Conservation (phyloP, 2,797 vertebrate genomes). For the Hirundo rustica region DNA sequence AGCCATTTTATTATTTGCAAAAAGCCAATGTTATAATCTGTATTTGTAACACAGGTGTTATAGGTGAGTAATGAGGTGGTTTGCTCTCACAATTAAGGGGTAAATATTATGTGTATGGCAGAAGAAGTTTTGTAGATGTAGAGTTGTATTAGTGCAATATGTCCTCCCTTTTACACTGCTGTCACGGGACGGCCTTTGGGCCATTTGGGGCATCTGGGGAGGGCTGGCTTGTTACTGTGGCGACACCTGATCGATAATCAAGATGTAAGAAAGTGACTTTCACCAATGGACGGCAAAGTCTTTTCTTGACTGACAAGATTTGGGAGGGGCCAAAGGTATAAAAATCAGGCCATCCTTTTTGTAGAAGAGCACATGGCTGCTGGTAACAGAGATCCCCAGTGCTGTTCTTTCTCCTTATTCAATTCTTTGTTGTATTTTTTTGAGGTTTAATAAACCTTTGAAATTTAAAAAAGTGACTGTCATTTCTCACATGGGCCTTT, state of each 20-base stretch:
- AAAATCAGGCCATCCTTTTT: background rate
- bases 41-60: background rate
- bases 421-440: background rate
- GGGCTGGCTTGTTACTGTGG: background rate
- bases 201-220: background rate
- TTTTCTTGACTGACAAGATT: background rate
- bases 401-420: background rate
- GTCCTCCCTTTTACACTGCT: background rate
- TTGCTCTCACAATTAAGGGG: background rate
- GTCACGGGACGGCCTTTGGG: background rate
- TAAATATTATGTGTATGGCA: background rate
- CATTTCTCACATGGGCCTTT: background rate
- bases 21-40: background rate
- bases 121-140: background rate
- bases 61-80: background rate
- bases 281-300: background rate
- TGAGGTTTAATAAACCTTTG: background rate
- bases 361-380: background rate
- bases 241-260: background rate
- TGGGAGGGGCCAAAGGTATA: background rate
- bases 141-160: background rate
- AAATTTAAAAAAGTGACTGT: background rate
- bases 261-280: background rate
- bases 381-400: fast-evolving
- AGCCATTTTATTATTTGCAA: background rate